A percentile compares a stretch with the other conserved stretches of the same genome.
These are phyloP conservation scores for Mobula birostris DNA, from an alignment of 2,113 vertebrate species.

Conservation along the genomic window DNA sequence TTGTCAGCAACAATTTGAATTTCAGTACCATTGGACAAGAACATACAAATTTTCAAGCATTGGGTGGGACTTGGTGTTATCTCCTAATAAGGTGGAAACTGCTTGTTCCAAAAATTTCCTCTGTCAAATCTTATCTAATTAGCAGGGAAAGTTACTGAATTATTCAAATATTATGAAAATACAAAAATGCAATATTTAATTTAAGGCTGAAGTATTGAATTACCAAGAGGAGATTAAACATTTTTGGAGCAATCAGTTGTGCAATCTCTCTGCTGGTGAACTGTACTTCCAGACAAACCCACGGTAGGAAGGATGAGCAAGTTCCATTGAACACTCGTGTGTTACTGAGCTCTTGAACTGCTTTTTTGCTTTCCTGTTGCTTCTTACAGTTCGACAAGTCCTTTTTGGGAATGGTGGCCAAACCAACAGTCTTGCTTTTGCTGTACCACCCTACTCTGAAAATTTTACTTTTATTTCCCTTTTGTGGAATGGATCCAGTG, in stretches of 20 bases:
- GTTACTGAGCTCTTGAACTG: not conserved
- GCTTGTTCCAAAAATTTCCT: slow-evolving; percentile 25
- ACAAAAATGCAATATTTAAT: not conserved
- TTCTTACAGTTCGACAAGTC: not conserved
- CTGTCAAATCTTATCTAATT: not conserved
- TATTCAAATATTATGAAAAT: not conserved
- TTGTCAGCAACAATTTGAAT: slow-evolving; percentile 11
- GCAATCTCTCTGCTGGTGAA: not conserved
- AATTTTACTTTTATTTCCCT: not conserved
- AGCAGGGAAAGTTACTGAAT: not conserved
- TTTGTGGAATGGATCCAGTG: not conserved
- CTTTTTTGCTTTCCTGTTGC: slow-evolving; percentile 24
- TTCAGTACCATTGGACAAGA: slow-evolving; percentile 1
- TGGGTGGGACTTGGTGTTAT: not conserved
- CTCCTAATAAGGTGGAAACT: not conserved
- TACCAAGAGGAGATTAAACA: not conserved
- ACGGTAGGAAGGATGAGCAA: not conserved
- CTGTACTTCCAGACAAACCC: not conserved
- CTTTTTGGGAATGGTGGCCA: not conserved
- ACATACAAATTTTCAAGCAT: not conserved
- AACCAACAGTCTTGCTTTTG: not conserved
- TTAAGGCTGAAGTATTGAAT: not conserved
- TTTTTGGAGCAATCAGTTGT: slow-evolving; percentile 17
- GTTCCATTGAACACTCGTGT: not conserved
- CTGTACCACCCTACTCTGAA: too few relatives aligned